Base-by-base conservation (phyloP, 2,888 invertebrate species). In the Polyploca ridens region DNA sequence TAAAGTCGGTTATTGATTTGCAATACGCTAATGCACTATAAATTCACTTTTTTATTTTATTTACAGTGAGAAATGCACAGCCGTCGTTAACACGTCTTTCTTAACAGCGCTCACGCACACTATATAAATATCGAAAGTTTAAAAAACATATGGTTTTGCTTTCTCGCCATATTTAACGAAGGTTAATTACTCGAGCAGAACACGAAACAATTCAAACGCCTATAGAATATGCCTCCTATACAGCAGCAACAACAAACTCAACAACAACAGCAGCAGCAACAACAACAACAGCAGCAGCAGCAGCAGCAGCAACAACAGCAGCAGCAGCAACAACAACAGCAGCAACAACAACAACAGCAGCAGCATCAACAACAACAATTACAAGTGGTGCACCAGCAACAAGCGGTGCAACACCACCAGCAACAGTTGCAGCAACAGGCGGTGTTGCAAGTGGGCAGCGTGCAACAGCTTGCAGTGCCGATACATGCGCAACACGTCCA, bases 381-480 rank as follows among this genome's bases (percentile, higher is more conserved):
- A 54, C 82, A 83, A 38, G 61, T 41, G 61, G 54, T 54, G n/a
- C 54, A 54, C 54, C 61, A 61, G 61, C 61, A 61, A 10, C 54
- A 54, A 10, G 16, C 16, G 61, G 66, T 66, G 61, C 81, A 81
- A 54, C 77, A 77, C 66, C 79, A 77, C 70, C 70, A 74, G 54
- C 79, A 84, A 49, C 87, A 88, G 67, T 75, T 84, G 71, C 80
- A 85, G 75, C 93, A 91, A 71, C 91, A 90, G 69, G 88, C 87
- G 5, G 89, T 92, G 83, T 67, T 93, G 82, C 91, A 92, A 68
- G 93, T 93, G 64, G 90, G 91, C 76, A 85, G 88, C 69, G 89
- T 94, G 77, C 93, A 91, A 70, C 94, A 93, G 71, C 86, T 93
- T 0, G 83, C 91, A 0, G 86, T 93, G 74, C 93, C 92, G 3